Percentiles rank a stretch among this genome's conserved stretches.
These are phyloP conservation scores for Dryomyza anilis DNA, from an alignment of 2,888 invertebrate species.

Conservation along the genomic window DNA sequence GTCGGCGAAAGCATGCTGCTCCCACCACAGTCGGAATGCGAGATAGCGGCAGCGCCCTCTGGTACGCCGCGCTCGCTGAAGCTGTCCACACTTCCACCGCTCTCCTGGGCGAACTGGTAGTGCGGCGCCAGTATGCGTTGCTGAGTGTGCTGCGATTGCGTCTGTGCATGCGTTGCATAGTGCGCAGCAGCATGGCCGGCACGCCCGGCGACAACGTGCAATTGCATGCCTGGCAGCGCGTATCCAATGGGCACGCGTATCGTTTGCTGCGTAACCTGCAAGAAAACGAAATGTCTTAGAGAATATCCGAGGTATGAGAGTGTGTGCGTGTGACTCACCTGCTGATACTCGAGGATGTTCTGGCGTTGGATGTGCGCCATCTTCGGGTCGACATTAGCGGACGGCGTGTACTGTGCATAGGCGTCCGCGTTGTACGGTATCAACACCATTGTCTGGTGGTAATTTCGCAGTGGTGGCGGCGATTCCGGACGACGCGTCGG, in stretches of 20 bases:
- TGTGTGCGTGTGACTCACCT: slow-evolving; percentile 45
- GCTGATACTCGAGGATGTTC: slow-evolving; percentile 61
- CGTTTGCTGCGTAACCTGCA: slow-evolving; percentile 62
- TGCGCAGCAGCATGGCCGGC: slow-evolving; percentile 51
- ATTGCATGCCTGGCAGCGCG: slow-evolving; percentile 62
- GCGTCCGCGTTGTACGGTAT: slow-evolving; percentile 69
- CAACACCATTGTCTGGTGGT: slow-evolving; percentile 72
- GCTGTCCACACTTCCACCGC: slow-evolving; percentile 47
- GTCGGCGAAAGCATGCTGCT: slow-evolving; percentile 52
- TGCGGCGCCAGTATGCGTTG: slow-evolving; percentile 51
- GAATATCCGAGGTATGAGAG: neutral
- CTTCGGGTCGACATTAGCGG: slow-evolving; percentile 55
- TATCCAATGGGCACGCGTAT: slow-evolving; percentile 63
- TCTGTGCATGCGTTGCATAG: slow-evolving; percentile 48
- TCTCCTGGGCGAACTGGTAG: slow-evolving; percentile 51
- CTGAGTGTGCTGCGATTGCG: slow-evolving; percentile 47
- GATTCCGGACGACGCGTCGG: slow-evolving; percentile 68
- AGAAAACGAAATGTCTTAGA: slow-evolving; percentile 25
- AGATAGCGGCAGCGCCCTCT: slow-evolving; percentile 73
- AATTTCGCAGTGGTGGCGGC: slow-evolving; percentile 72
- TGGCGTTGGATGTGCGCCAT: slow-evolving; percentile 58
- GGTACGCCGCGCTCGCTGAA: slow-evolving; percentile 72
- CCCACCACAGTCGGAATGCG: slow-evolving; percentile 55
- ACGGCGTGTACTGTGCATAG: slow-evolving; percentile 59
- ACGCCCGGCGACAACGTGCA: slow-evolving; percentile 61